Conservation (phyloP, 2,888 invertebrate species). For the Lucinisca nassula region DNA sequence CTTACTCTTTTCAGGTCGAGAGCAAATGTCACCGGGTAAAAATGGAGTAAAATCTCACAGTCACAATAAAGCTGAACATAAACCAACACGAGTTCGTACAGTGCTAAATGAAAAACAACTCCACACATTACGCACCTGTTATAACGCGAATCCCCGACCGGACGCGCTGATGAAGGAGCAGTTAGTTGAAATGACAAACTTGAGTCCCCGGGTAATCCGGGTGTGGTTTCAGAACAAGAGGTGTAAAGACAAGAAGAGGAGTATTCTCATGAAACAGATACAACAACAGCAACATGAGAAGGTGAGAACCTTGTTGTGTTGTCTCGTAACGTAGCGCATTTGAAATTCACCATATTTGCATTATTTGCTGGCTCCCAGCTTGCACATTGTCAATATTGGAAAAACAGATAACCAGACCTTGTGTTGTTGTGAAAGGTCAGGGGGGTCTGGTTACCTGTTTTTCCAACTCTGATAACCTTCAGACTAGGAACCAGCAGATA, state of each 20-base stretch:
- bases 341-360: no score
- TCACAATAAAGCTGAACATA: constrained; percentile 88
- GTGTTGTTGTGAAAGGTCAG: no score
- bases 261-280: constrained; percentile 98
- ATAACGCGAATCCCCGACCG: constrained; percentile 98
- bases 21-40: constrained; percentile 74
- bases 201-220: constrained; percentile 98
- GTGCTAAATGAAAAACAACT: constrained; percentile 99
- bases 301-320: constrained; percentile 72
- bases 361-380: no score
- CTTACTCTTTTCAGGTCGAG: constrained; percentile 74
- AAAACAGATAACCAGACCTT: no score
- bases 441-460: no score
- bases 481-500: no score
- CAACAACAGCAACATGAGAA: constrained; percentile 97
- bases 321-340: no score
- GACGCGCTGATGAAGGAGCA: constrained; percentile 99
- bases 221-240: constrained; percentile 97
- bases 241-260: constrained; percentile 90
- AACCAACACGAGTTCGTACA: constrained; percentile 99
- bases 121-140: constrained; percentile 98
- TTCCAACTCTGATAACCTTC: no score
- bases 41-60: constrained; percentile 71
- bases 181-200: constrained; percentile 99
- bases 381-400: no score